Conservation (phyloP, 2,888 invertebrate species). For the Drosophila leonis region DNA sequence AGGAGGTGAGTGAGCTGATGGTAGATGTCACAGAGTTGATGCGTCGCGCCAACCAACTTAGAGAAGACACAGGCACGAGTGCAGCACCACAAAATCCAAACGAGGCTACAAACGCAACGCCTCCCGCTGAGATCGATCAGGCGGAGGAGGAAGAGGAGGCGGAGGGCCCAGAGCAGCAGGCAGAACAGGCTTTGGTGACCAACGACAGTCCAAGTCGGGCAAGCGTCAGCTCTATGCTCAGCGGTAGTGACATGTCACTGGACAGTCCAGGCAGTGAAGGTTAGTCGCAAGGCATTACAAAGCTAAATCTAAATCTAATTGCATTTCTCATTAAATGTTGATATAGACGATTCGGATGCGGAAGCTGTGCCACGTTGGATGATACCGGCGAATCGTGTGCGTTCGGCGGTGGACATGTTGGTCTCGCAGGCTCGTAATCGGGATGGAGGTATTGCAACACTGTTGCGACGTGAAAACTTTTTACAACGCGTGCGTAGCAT, state of each 20-base stretch:
- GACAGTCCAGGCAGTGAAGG: constrained; percentile 70
- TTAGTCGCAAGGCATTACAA: constrained; percentile 6
- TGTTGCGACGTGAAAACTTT: constrained; percentile 68
- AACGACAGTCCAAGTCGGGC: constrained; percentile 31
- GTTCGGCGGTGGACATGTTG: constrained; percentile 64
- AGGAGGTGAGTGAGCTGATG: constrained; percentile 46
- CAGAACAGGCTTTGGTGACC: not conserved
- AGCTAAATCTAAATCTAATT: not conserved
- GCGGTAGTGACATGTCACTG: constrained; percentile 67
- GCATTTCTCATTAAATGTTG: not conserved
- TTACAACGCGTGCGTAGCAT: constrained; percentile 80
- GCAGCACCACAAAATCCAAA: not conserved
- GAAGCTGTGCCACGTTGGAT: constrained; percentile 64
- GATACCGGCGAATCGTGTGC: constrained; percentile 66
- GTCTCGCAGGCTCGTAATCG: constrained; percentile 60
- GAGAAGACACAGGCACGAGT: constrained; percentile 15
- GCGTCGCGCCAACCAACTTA: constrained; percentile 36
- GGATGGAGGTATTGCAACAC: constrained; percentile 68
- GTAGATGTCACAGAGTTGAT: constrained; percentile 48
- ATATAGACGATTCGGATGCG: constrained; percentile 61
- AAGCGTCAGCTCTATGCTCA: constrained; percentile 29
- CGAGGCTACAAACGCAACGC: not conserved
- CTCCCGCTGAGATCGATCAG: constrained; percentile 4
- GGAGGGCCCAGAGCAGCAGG: not conserved
- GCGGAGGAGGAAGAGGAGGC: not conserved